phyloP scores from a whole-genome alignment of 2,888 invertebrate genomes.

The Sphecodes monilicornis region DNA sequence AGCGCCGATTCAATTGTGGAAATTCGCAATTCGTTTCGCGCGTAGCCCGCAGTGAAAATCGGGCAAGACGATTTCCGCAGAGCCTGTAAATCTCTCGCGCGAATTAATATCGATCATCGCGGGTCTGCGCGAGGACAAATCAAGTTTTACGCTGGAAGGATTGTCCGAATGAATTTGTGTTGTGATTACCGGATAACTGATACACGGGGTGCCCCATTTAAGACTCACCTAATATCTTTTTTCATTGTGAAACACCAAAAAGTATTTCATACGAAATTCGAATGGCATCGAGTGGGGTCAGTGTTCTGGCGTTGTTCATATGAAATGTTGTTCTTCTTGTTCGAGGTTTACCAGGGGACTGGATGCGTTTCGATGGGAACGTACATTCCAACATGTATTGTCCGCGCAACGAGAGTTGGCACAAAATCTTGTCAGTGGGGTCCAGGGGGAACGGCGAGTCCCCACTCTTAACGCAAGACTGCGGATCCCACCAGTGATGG shows the following conservation, averaged over 20 bases:
- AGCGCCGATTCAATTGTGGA: background rate
- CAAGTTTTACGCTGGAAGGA: background rate
- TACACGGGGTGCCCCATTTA: background rate
- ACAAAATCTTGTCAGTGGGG: too few species aligned
- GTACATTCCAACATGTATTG: too few species aligned
- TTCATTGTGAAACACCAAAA: background rate
- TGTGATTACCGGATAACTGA: background rate
- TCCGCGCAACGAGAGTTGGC: too few species aligned
- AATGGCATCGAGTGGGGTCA: too few species aligned
- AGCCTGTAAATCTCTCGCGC: background rate
- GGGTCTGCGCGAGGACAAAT: background rate
- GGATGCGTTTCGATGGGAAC: too few species aligned
- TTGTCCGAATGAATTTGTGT: background rate
- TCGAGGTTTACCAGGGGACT: too few species aligned
- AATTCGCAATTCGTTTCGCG: slow-evolving; percentile 7
- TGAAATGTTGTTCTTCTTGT: too few species aligned
- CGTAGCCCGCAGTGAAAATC: background rate
- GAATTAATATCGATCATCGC: background rate
- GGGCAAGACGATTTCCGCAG: background rate
- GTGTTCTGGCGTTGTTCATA: too few species aligned
- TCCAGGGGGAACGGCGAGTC: too few species aligned
- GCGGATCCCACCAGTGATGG: too few species aligned
- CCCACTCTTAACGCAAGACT: too few species aligned
- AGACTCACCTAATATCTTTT: background rate
- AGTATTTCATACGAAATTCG: background rate